Conservation (phyloP, 1,140 invertebrate species). For the Apocrypta bakeri region DNA sequence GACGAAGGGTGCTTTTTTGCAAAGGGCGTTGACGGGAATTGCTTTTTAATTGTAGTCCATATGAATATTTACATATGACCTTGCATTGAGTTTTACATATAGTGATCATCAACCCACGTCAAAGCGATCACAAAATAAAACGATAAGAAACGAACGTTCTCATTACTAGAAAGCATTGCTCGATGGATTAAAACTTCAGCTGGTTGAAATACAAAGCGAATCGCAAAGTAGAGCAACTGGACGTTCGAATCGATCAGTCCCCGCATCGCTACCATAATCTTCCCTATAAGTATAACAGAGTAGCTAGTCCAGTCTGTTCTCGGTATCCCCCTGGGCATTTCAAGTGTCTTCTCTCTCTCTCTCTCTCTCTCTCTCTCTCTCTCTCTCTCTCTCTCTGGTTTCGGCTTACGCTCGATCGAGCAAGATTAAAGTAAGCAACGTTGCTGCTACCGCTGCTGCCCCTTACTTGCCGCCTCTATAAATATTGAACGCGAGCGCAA, state of each 20-base stretch:
- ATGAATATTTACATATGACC: not conserved
- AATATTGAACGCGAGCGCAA: constrained; percentile 42
- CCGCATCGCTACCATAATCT: constrained; percentile 20
- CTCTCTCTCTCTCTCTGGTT: not conserved
- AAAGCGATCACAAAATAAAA: too few relatives aligned
- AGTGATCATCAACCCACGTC: too few relatives aligned
- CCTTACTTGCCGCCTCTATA: constrained; percentile 22
- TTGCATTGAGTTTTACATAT: too few relatives aligned
- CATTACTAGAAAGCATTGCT: too few relatives aligned
- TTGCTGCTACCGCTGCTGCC: not conserved
- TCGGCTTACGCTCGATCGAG: constrained; percentile 43
- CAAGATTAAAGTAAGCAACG: constrained; percentile 44
- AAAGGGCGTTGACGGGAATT: not conserved
- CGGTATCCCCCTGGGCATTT: constrained; percentile 11
- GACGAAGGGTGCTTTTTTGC: not conserved
- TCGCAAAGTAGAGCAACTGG: not conserved
- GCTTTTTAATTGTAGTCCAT: not conserved
- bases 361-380: constrained; percentile 21
- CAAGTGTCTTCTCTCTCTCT: constrained; percentile 8
- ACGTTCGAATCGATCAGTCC: constrained; percentile 9
- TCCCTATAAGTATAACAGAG: constrained; percentile 1
- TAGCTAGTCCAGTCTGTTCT: not conserved
- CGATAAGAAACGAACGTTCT: too few relatives aligned
- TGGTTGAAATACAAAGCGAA: not conserved
- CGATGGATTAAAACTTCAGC: too few relatives aligned